Percentiles rank a stretch among this genome's conserved stretches.
Conservation (phyloP, 92 coral and sea anemone genomes). For the Porites cylindrica region DNA sequence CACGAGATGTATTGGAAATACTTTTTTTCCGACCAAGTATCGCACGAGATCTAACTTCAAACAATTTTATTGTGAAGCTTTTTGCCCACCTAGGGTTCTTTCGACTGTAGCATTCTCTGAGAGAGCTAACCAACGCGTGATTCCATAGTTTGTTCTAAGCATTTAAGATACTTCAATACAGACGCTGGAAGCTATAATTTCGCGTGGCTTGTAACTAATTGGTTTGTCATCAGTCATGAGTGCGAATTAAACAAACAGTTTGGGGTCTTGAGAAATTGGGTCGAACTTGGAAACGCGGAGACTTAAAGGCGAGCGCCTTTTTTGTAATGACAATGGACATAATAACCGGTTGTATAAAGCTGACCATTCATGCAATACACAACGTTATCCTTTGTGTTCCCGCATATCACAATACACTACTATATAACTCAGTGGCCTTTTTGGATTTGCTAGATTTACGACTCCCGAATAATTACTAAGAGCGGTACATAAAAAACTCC, state of each 20-base stretch:
- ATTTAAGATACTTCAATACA: too few species aligned
- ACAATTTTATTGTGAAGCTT: slow-evolving; percentile 4
- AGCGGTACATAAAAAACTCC: background rate
- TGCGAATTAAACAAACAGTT: background rate
- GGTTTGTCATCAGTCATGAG: background rate
- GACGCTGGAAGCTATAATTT: too few species aligned
- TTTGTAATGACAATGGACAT: slow-evolving; percentile 8
- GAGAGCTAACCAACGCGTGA: background rate
- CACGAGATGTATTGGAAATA: too few species aligned
- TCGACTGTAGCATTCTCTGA: background rate
- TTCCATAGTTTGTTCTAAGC: background rate
- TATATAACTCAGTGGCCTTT: background rate
- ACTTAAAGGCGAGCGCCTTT: background rate
- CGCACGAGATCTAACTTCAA: background rate
- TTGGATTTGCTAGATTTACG: background rate
- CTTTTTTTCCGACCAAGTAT: too few species aligned
- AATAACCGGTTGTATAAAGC: background rate
- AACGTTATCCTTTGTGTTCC: slow-evolving; percentile 25
- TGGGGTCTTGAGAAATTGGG: background rate
- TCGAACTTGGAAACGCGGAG: background rate
- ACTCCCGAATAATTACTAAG: background rate
- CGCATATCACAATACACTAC: background rate
- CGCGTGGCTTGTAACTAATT: background rate
- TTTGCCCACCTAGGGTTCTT: slow-evolving; percentile 14
- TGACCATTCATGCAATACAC: background rate